Percentiles rank a stretch among this genome's conserved stretches.
Evolutionary conservation across 2,113 vertebrate genomes (phyloP).

Genomic region (Myrmecobius fasciatus): DNA sequence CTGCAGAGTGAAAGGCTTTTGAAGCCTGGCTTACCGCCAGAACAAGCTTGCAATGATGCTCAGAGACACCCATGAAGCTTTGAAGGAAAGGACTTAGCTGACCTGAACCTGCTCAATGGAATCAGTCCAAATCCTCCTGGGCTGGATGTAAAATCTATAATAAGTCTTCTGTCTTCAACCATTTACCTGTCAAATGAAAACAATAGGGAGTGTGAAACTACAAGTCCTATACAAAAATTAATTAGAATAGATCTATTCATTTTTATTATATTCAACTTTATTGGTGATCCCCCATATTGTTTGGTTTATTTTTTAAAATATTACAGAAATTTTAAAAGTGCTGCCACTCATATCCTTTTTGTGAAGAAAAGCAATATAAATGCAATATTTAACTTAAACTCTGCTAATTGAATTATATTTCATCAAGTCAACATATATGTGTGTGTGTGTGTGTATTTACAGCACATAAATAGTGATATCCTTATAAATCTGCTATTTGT

Average conservation of each 20-base stretch:
- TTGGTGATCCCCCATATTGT: conserved; percentile 2
- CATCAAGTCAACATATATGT: conserved; percentile 49
- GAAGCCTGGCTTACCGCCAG: conserved; percentile 90
- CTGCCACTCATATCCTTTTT: conserved; percentile 9
- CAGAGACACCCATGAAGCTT: conserved; percentile 87
- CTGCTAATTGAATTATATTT: conserved; percentile 61
- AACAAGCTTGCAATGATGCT: conserved; percentile 88
- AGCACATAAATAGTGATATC: conserved; percentile 55
- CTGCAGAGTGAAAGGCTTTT: conserved; percentile 88
- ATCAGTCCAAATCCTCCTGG: conserved; percentile 86
- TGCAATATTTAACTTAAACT: conserved; percentile 55
- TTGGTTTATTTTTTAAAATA: conserved; percentile 46
- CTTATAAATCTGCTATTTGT: conserved; percentile 52
- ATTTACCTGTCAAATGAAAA: conserved; percentile 85
- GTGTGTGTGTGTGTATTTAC: neutral
- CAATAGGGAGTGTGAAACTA: conserved; percentile 62
- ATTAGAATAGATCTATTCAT: conserved; percentile 63
- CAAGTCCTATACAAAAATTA: conserved; percentile 72
- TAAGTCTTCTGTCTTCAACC: conserved; percentile 82
- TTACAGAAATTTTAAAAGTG: conserved; percentile 34
- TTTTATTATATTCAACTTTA: conserved; percentile 64
- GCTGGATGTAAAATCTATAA: conserved; percentile 84
- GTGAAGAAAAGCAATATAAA: conserved; percentile 16
- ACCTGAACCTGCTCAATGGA: conserved; percentile 86
- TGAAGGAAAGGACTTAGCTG: conserved; percentile 88